Evolutionary conservation across 2,888 invertebrate species (phyloP).

Genomic region (Euphydryas editha): DNA sequence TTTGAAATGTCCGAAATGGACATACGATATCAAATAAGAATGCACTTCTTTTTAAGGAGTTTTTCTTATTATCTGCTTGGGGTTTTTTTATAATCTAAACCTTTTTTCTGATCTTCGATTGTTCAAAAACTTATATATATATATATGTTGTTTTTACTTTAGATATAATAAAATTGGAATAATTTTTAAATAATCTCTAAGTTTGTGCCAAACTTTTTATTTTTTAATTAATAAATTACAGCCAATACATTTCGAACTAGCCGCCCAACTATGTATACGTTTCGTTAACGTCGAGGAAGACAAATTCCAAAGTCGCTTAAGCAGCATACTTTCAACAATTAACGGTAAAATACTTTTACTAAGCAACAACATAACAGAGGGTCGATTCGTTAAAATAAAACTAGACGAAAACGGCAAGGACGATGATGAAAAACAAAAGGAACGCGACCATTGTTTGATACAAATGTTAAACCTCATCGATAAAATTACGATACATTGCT

Average conservation of each 20-base stretch:
- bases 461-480: constrained; percentile 88
- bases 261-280: constrained; percentile 90
- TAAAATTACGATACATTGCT: constrained; percentile 86
- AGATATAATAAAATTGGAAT: no score
- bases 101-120: no score
- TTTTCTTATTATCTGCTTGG: no score
- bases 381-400: constrained; percentile 84
- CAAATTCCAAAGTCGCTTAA: constrained; percentile 87
- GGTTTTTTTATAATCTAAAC: no score
- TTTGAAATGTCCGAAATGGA: no score
- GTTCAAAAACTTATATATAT: no score
- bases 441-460: constrained; percentile 89
- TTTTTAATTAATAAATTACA: constrained; percentile 53
- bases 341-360: constrained; percentile 79
- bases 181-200: no score
- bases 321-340: constrained; percentile 84
- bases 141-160: no score
- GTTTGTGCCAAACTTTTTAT: not conserved
- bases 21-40: no score
- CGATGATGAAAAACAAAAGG: constrained; percentile 84
- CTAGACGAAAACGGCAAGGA: constrained; percentile 67
- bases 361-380: constrained; percentile 78
- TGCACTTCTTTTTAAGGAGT: no score
- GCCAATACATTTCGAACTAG: constrained; percentile 88
- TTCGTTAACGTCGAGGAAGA: constrained; percentile 90